Evolutionary conservation across 37 sponge, comb jelly and placozoan species (phyloP).

Genomic region (Ephydatia muelleri): DNA sequence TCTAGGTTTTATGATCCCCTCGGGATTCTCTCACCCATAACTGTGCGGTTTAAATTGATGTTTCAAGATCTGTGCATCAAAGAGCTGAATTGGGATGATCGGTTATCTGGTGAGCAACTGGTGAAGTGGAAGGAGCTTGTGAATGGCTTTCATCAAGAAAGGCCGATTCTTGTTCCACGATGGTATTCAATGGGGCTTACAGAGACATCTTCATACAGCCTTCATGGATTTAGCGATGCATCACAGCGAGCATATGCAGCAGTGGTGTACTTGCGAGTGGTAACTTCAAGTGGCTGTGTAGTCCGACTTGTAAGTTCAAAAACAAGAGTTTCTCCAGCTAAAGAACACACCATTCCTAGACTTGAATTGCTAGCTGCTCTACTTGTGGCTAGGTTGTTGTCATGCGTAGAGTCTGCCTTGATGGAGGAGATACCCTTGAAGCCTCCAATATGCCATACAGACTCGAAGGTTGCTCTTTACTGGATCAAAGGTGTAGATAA

Average conservation of each 20-base stretch:
- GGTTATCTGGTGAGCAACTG: too few species aligned
- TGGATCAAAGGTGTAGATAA: conserved; percentile 29
- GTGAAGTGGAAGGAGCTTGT: not conserved
- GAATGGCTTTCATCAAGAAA: not conserved
- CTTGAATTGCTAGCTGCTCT: conserved; percentile 34
- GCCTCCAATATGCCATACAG: conserved; percentile 6
- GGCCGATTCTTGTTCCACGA: conserved; percentile 12
- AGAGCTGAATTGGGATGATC: not conserved
- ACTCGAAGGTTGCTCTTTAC: conserved; percentile 28
- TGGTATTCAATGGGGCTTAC: conserved; percentile 6
- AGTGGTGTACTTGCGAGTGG: conserved; percentile 28
- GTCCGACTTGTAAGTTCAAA: conserved; percentile 14
- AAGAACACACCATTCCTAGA: conserved; percentile 28
- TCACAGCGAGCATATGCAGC: conserved; percentile 34
- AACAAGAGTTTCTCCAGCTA: conserved; percentile 33
- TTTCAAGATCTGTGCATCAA: conserved; percentile 6
- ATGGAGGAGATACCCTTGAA: not conserved
- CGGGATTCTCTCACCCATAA: conserved; percentile 14
- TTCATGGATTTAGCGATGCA: conserved; percentile 43
- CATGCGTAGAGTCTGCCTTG: conserved; percentile 5
- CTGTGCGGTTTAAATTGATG: conserved; percentile 16
- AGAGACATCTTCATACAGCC: conserved; percentile 6
- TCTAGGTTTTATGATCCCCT: conserved; percentile 21
- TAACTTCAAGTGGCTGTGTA: not conserved
- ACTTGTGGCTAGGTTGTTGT: conserved; percentile 24